phyloP scores from a whole-genome alignment of 2,113 vertebrate genomes.

The Microtus ochrogaster region DNA sequence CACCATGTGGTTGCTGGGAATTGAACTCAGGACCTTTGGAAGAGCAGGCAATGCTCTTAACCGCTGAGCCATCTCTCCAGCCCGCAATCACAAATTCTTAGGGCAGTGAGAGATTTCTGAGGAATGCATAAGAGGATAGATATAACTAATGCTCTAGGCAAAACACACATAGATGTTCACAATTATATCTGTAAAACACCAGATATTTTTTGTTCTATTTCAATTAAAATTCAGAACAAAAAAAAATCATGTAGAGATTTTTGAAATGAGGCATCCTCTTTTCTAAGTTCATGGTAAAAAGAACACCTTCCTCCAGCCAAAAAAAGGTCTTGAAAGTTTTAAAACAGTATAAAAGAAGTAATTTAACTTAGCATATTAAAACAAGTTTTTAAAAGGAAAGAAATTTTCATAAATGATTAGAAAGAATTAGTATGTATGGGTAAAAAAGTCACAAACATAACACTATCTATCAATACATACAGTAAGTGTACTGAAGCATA shows the following conservation, averaged over 20 bases:
- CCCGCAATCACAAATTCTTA: background rate
- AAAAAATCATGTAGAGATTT: background rate
- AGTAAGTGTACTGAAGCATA: background rate
- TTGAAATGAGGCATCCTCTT: background rate
- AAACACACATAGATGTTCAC: background rate
- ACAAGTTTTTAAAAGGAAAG: background rate
- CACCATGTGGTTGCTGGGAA: too few relatives aligned
- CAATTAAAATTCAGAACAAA: background rate
- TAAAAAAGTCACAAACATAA: background rate
- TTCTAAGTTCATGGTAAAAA: background rate
- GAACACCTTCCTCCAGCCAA: background rate
- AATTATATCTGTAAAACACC: background rate
- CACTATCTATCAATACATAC: background rate
- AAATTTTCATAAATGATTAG: background rate
- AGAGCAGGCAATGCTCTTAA: too few relatives aligned
- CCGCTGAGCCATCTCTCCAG: too few relatives aligned
- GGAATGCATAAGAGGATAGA: background rate
- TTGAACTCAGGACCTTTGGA: too few relatives aligned
- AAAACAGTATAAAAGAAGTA: background rate
- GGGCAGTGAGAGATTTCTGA: background rate
- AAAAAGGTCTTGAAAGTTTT: background rate
- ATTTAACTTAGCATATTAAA: background rate
- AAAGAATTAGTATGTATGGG: background rate
- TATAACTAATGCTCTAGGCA: background rate
- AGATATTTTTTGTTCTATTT: background rate